These are phyloP conservation scores for Drosophila formosana DNA, from an alignment of 2,888 invertebrate species.

Conservation along the genomic window DNA sequence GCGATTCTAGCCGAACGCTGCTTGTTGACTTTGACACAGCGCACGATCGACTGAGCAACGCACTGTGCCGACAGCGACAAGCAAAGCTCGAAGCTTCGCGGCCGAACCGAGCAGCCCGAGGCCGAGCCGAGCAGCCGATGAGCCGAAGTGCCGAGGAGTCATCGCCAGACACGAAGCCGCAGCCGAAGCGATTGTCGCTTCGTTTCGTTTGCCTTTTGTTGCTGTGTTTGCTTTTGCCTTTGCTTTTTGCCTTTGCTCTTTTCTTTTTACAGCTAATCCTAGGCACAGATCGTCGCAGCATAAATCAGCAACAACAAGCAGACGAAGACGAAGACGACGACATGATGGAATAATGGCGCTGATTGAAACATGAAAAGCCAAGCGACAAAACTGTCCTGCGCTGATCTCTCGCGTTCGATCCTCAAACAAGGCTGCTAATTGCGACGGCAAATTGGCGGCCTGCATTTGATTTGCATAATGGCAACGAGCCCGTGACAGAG, in stretches of 20 bases:
- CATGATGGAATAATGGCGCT: constrained; percentile 76
- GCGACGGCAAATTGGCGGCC: constrained; percentile 70
- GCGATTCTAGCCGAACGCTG: constrained; percentile 41
- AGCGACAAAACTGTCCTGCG: constrained; percentile 47
- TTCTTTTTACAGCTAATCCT: constrained; percentile 28
- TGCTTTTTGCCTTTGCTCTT: not conserved
- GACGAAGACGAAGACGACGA: constrained; percentile 32
- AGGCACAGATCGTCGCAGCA: constrained; percentile 37
- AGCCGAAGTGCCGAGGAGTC: constrained; percentile 22
- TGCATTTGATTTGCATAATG: constrained; percentile 76
- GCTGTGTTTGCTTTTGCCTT: not conserved
- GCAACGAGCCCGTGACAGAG: constrained; percentile 6
- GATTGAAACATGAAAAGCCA: constrained; percentile 71
- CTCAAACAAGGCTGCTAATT: constrained; percentile 74
- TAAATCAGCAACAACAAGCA: constrained; percentile 23
- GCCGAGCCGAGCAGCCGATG: constrained; percentile 29
- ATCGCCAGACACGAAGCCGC: constrained; percentile 9
- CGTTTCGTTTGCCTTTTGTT: not conserved
- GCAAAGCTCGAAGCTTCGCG: constrained; percentile 61
- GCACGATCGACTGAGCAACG: constrained; percentile 71
- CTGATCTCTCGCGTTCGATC: constrained; percentile 37
- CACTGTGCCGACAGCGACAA: constrained; percentile 51
- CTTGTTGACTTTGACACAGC: constrained; percentile 81
- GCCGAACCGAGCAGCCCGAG: constrained; percentile 19
- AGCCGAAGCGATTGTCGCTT: not conserved